A percentile compares a stretch with the other conserved stretches of the same genome.
Evolutionary conservation across 64 coral and sea anemone species (phyloP).

Genomic region (Cladopsammia gracilis): DNA sequence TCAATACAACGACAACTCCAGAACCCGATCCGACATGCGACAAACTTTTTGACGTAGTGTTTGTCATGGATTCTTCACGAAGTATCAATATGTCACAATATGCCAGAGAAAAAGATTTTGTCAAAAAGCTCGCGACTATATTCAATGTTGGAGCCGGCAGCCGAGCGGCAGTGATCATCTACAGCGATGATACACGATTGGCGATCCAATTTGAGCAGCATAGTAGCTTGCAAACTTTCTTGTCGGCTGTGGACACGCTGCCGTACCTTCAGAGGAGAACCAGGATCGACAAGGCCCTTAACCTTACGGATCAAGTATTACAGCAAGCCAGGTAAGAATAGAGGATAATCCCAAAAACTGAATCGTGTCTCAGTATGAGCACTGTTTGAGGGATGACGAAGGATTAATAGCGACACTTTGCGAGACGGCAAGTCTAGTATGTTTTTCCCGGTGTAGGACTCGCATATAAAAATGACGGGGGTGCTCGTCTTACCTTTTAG

Average conservation of each 20-base stretch:
- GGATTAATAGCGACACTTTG: no score
- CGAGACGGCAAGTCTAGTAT: no score
- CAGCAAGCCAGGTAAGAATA: background rate
- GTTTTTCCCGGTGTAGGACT: no score
- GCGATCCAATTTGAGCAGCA: slow-evolving; percentile 67
- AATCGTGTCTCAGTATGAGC: no score
- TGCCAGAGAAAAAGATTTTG: slow-evolving; percentile 74
- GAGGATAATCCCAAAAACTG: background rate
- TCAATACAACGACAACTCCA: background rate
- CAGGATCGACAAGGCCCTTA: slow-evolving; percentile 85
- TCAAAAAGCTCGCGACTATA: slow-evolving; percentile 67
- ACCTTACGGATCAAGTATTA: slow-evolving; percentile 51
- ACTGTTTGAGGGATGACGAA: no score
- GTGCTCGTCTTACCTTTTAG: no score
- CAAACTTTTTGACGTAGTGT: slow-evolving; percentile 59
- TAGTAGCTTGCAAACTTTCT: slow-evolving; percentile 44
- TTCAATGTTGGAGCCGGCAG: slow-evolving; percentile 76
- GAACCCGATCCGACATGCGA: slow-evolving; percentile 9
- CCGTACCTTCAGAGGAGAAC: slow-evolving; percentile 84
- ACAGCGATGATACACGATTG: slow-evolving; percentile 80
- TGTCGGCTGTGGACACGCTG: slow-evolving; percentile 35
- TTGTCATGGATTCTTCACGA: slow-evolving; percentile 86
- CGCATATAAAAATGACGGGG: no score
- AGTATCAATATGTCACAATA: slow-evolving; percentile 83
- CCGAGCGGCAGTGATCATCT: slow-evolving; percentile 86